Evolutionary conservation across 2,888 invertebrate species (phyloP).

Genomic region (Tinea trinotella): DNA sequence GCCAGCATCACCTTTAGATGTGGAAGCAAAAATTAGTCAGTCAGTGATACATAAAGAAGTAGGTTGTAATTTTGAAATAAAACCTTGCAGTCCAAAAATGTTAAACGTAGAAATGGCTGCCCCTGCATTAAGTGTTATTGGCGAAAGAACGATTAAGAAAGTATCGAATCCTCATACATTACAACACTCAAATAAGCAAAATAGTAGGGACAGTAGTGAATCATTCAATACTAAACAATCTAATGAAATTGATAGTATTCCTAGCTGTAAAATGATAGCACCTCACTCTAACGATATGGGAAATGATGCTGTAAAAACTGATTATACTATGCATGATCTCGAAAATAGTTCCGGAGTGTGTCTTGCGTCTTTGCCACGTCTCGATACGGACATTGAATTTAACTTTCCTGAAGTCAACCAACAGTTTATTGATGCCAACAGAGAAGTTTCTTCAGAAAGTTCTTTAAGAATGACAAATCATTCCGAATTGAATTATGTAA

Average conservation of each 20-base stretch:
- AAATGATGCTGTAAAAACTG: slow-evolving; percentile 38
- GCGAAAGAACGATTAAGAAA: slow-evolving; percentile 58
- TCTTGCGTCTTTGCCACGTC: slow-evolving; percentile 54
- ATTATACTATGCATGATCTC: slow-evolving; percentile 54
- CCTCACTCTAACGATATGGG: slow-evolving; percentile 35
- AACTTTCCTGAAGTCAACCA: slow-evolving; percentile 66
- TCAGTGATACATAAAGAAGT: slow-evolving; percentile 70
- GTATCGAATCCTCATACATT: slow-evolving; percentile 47
- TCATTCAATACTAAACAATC: slow-evolving; percentile 19
- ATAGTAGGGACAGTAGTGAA: slow-evolving; percentile 30
- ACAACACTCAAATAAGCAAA: slow-evolving; percentile 34
- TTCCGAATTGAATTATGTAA: background rate
- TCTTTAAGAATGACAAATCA: background rate
- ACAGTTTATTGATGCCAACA: slow-evolving; percentile 64
- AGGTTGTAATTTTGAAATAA: slow-evolving; percentile 68
- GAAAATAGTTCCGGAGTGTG: slow-evolving; percentile 59
- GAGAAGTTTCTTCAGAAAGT: slow-evolving; percentile 27
- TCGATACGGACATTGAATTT: slow-evolving; percentile 63
- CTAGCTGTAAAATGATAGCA: slow-evolving; percentile 55
- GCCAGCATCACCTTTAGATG: slow-evolving; percentile 60
- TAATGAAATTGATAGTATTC: slow-evolving; percentile 23
- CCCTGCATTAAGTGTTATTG: slow-evolving; percentile 47
- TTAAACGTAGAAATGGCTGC: slow-evolving; percentile 57
- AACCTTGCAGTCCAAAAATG: slow-evolving; percentile 67
- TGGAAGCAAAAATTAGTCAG: slow-evolving; percentile 68